These are phyloP conservation scores for Kradibia gibbosae DNA, from an alignment of 1,140 invertebrate genomes.

Conservation along the genomic window DNA sequence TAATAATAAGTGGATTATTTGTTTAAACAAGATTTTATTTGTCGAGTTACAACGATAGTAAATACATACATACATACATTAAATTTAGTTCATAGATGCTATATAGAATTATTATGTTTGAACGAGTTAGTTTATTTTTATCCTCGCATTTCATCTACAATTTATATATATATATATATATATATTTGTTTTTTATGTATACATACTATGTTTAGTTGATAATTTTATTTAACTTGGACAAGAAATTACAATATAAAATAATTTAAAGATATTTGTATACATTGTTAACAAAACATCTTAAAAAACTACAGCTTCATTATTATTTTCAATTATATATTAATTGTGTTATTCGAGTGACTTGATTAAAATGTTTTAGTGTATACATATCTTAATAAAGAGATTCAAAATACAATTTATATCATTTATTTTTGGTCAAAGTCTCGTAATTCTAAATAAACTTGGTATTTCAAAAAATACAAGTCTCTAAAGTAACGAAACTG, in stretches of 20 bases:
- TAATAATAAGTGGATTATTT: neutral
- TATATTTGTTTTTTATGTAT: slow-evolving; percentile 31
- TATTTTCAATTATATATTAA: slow-evolving; percentile 10
- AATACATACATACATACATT: slow-evolving; percentile 52
- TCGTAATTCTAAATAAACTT: slow-evolving; percentile 38
- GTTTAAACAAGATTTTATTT: slow-evolving; percentile 53
- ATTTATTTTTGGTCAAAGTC: slow-evolving; percentile 37
- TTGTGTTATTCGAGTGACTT: slow-evolving; percentile 7
- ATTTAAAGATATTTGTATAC: slow-evolving; percentile 34
- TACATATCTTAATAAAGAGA: slow-evolving; percentile 40
- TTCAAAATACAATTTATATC: slow-evolving; percentile 42
- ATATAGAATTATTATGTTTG: slow-evolving; percentile 51
- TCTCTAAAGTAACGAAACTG: slow-evolving; percentile 27
- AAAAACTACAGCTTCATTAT: slow-evolving; percentile 38
- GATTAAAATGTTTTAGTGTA: slow-evolving; percentile 14
- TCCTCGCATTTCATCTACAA: slow-evolving; percentile 41
- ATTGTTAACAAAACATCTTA: slow-evolving; percentile 37
- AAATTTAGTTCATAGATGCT: slow-evolving; percentile 49
- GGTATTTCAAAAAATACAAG: slow-evolving; percentile 43
- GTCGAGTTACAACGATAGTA: slow-evolving; percentile 51
- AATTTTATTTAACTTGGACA: neutral
- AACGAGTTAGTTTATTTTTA: slow-evolving; percentile 40
- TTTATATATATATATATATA: slow-evolving; percentile 33
- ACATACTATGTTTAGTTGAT: slow-evolving; percentile 17
- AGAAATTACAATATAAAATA: slow-evolving; percentile 38